Evolutionary conservation across 2,113 vertebrate species (phyloP), one percentile per base, ranked within the genome.

Genomic region (Chunga burmeisteri): DNA sequence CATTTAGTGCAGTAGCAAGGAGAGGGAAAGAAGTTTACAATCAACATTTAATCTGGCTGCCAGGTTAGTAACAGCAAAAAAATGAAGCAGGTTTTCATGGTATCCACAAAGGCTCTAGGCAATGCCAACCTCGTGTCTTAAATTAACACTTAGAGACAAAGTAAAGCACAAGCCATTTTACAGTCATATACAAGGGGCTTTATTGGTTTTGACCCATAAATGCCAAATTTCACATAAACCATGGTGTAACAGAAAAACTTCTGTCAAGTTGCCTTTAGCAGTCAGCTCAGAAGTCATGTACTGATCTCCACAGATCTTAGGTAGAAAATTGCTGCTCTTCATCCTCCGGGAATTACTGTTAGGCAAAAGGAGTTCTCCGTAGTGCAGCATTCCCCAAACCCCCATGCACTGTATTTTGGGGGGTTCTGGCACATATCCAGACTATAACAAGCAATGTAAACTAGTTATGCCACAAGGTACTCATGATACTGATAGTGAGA

Each of bases 141-240:
- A 94, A 91, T 95, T 80, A 75, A 75, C 6, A 9, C 47, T 74
- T 25, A 84, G 36, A 74, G 50, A 82, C 50, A 92, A 93, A 86
- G 59, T 15, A 92, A 90, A 88, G 53, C 29, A 63, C 58, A 70
- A 92, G 16, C 46, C 59, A 44, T 81, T 94, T 88, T 78, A 94
- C 50, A 71, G 34, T 77, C 70, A 19, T 70, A 78, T 16, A 81
- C 46, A 55, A 55, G 46, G 30, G 30, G 27, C 17, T 88, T 88
- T 94, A 88, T 77, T 67, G 47, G 14, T 66, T 95, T 94, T 86
- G 50, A 81, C 55, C 82, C 40, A 63, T 74, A 88, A 96, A 93
- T 81, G 56, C 83, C 61, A 44, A 78, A 81, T 94, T 81, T 88
- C 80, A 91, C 75, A 63, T 89, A 89, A 95, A 91, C 23, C 7